These are phyloP conservation scores for Neria commutata DNA, from an alignment of 2,888 invertebrate species.

Conservation along the genomic window DNA sequence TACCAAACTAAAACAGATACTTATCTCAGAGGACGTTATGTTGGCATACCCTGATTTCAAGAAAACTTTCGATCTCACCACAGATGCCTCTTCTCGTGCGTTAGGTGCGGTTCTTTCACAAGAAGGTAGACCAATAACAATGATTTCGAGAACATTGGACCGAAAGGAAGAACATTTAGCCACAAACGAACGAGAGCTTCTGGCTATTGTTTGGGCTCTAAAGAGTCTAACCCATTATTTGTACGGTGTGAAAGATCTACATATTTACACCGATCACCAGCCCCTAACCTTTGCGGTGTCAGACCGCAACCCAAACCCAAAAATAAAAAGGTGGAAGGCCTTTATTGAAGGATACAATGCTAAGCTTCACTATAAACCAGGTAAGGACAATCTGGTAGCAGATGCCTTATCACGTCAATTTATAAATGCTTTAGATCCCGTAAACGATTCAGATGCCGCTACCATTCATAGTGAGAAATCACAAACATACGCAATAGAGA, in stretches of 20 bases:
- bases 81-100: neutral
- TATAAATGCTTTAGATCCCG: too few relatives aligned
- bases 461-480: too few relatives aligned
- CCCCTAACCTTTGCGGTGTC: neutral
- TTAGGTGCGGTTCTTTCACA: neutral
- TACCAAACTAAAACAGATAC: neutral
- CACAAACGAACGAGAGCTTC: neutral
- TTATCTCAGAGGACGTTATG: neutral
- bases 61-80: neutral
- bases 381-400: conserved; percentile 38
- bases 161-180: neutral
- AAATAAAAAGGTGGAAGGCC: conserved; percentile 20
- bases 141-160: neutral
- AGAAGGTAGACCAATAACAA: neutral
- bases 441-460: too few relatives aligned
- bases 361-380: conserved; percentile 47
- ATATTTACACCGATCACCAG: conserved; percentile 21
- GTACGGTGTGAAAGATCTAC: conserved; percentile 38
- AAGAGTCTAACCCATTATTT: conserved; percentile 44
- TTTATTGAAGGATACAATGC: conserved; percentile 14
- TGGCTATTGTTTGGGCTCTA: neutral
- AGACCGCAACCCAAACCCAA: neutral
- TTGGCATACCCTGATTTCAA: neutral
- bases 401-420: conserved; percentile 23
- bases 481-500: too few relatives aligned